A percentile compares a stretch with the other conserved stretches of the same genome.
phyloP scores from a whole-genome alignment of 2,113 vertebrate genomes.

The Leptodactylus fuscus region DNA sequence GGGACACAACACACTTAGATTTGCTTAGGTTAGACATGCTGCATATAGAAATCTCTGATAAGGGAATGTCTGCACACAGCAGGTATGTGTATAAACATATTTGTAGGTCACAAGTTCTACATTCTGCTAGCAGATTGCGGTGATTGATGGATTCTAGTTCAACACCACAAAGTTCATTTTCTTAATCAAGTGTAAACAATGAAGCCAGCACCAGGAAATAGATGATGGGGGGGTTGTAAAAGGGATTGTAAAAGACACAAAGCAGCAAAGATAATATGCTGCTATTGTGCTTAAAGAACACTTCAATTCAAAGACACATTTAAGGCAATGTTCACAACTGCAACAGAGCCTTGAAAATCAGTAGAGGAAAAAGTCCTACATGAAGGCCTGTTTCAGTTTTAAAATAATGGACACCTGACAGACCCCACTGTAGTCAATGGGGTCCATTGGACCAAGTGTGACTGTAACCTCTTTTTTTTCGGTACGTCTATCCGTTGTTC shows the following conservation, averaged over 20 bases:
- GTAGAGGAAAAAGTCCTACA: no score
- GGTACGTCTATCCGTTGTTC: no score
- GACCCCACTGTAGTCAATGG: no score
- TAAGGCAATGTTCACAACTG: no score
- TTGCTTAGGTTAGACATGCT: conserved; percentile 9
- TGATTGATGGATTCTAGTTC: neutral
- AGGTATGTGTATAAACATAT: neutral
- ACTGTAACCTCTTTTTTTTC: no score
- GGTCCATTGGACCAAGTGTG: no score
- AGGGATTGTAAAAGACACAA: no score
- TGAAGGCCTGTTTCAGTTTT: no score
- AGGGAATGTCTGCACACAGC: conserved; percentile 13
- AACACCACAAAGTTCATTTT: conserved; percentile 6
- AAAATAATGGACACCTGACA: no score
- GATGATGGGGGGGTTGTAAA: no score
- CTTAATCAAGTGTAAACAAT: neutral
- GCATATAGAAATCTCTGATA: neutral
- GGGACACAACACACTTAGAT: neutral
- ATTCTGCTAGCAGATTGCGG: neutral
- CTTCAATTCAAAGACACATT: no score
- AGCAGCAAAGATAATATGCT: neutral
- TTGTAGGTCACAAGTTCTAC: neutral
- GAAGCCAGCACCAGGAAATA: neutral
- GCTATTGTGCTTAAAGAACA: neutral
- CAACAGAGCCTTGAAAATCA: no score